Percentiles rank a stretch among this genome's conserved stretches.
Evolutionary conservation across 2,888 invertebrate genomes (phyloP).

Genomic region (Meiosimyza platycephala): DNA sequence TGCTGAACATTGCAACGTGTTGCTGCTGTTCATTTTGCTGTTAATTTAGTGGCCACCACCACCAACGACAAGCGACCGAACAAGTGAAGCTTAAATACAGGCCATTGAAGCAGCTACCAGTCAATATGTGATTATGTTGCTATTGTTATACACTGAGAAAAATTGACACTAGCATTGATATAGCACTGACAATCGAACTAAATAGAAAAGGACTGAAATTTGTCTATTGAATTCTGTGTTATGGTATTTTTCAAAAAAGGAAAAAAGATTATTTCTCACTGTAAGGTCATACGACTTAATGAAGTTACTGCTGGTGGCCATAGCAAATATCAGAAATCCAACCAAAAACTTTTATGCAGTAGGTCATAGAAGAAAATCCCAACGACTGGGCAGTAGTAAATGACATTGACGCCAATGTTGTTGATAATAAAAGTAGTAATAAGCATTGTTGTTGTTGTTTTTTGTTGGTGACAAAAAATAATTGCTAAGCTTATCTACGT

Average conservation of each 20-base stretch:
- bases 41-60: neutral
- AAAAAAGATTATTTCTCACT: neutral
- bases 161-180: no score
- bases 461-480: neutral
- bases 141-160: no score
- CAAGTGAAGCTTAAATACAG: neutral
- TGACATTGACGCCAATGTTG: neutral
- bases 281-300: no score
- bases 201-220: no score
- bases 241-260: no score
- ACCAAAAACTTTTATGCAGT: neutral
- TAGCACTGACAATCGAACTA: no score
- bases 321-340: slow-evolving; percentile 7
- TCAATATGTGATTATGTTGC: no score
- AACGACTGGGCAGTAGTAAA: neutral
- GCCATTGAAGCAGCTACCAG: neutral
- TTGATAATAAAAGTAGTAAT: neutral
- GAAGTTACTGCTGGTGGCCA: neutral
- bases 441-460: neutral
- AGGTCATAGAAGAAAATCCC: neutral
- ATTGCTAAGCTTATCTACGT: slow-evolving; percentile 2
- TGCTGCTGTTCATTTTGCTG: neutral
- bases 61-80: neutral
- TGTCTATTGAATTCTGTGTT: no score
- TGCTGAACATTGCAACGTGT: neutral